A percentile compares a stretch with the other conserved stretches of the same genome.
phyloP scores from a whole-genome alignment of 1,140 invertebrate species.

The Gryllus bimaculatus region DNA sequence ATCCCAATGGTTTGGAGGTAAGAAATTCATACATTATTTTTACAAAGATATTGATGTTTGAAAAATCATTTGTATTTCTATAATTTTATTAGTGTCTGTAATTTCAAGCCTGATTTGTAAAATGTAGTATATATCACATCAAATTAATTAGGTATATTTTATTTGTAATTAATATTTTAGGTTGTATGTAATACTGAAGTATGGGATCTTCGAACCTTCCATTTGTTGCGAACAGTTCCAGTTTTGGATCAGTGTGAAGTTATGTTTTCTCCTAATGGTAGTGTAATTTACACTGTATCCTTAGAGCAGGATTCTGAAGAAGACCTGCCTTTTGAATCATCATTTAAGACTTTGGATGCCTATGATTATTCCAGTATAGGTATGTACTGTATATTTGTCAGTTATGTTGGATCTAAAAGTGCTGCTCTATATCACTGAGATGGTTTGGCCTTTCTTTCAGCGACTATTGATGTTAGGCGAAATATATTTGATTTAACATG shows the following conservation, averaged over 20 bases:
- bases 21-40: constrained; percentile 23
- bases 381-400: constrained; percentile 32
- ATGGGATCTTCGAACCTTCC: constrained; percentile 94
- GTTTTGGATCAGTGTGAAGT: constrained; percentile 81
- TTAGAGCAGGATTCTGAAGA: constrained; percentile 50
- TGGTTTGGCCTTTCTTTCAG: constrained; percentile 35
- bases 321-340: constrained; percentile 63
- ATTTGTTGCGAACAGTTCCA: constrained; percentile 86
- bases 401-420: neutral
- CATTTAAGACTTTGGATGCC: constrained; percentile 89
- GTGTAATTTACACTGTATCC: constrained; percentile 47
- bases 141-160: constrained; percentile 6
- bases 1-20: constrained; percentile 92
- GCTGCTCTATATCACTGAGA: constrained; percentile 18
- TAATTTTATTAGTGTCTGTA: too few species aligned
- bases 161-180: constrained; percentile 31
- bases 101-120: neutral
- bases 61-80: neutral
- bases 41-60: constrained; percentile 8
- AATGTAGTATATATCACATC: neutral
- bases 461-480: constrained; percentile 80
- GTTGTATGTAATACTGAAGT: constrained; percentile 80
- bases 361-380: constrained; percentile 88
- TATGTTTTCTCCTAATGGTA: constrained; percentile 56
- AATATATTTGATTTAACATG: constrained; percentile 68